These are phyloP conservation scores for Metalampra italica DNA, from an alignment of 2,888 invertebrate species.

Conservation along the genomic window DNA sequence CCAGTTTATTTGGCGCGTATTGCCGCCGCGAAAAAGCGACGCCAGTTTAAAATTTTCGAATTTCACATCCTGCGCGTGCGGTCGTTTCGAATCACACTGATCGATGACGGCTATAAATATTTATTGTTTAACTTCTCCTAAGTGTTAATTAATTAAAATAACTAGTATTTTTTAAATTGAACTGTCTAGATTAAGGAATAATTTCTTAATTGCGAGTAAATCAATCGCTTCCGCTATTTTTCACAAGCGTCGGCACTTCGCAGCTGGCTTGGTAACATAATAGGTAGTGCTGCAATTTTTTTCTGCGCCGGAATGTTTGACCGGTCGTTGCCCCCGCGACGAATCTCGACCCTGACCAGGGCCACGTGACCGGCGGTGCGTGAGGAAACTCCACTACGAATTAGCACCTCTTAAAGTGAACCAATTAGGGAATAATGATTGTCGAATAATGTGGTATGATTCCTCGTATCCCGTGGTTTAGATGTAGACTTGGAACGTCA, in stretches of 20 bases:
- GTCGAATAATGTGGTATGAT: not conserved
- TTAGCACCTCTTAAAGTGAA: conserved; percentile 10
- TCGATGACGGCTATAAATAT: conserved; percentile 29
- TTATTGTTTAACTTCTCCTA: conserved; percentile 20
- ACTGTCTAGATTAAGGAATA: not conserved
- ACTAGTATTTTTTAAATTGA: not conserved
- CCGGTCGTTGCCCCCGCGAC: conserved; percentile 60
- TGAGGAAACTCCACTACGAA: conserved; percentile 33
- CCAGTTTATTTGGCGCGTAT: conserved; percentile 66
- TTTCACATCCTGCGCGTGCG: conserved; percentile 22
- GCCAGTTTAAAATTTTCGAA: conserved; percentile 45
- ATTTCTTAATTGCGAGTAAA: not conserved
- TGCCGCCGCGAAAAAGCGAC: conserved; percentile 13
- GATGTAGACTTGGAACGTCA: no score
- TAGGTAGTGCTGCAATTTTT: conserved; percentile 57
- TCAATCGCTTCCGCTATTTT: not conserved
- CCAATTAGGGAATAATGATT: not conserved
- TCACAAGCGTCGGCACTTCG: not conserved
- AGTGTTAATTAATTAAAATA: conserved; percentile 6
- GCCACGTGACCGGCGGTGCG: conserved; percentile 46
- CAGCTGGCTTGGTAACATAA: conserved; percentile 24
- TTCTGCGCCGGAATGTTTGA: conserved; percentile 54
- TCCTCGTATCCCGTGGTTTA: no score
- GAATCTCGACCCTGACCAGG: conserved; percentile 56
- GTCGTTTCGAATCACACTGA: conserved; percentile 12